Conservation (phyloP, 2,888 invertebrate genomes). For the Microctonus aethiopoides region DNA sequence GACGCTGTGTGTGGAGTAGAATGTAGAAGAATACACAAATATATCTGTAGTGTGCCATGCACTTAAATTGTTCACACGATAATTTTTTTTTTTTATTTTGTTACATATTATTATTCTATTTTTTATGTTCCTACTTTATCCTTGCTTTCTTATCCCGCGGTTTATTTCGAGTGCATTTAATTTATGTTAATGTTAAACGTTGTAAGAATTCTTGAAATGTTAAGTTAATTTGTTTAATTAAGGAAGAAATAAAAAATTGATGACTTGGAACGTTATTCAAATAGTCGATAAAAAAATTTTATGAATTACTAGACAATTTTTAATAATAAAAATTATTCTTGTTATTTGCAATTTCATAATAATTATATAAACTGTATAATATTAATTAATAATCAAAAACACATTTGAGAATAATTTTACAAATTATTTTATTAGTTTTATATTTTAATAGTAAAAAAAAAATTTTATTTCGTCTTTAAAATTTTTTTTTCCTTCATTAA, state of each 20-base stretch:
- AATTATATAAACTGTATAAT: not conserved
- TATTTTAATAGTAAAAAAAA: no score
- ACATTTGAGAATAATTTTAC: no score
- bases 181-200: no score
- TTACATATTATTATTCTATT: conserved; percentile 5
- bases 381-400: no score
- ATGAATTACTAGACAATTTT: no score
- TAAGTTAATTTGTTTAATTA: no score
- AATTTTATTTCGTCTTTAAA: not conserved
- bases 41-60: not conserved
- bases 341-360: not conserved
- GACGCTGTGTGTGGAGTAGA: not conserved
- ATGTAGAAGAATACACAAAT: conserved; percentile 22
- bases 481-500: not conserved
- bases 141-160: not conserved
- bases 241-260: not conserved
- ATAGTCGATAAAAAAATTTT: no score
- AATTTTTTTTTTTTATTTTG: not conserved
- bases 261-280: not conserved
- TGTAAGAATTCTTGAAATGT: no score
- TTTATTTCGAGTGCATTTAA: no score
- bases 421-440: no score
- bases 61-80: conserved; percentile 21
- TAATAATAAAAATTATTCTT: no score
- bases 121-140: not conserved